phyloP scores from a whole-genome alignment of 2,888 invertebrate species.

The Leptopilina myrica region DNA sequence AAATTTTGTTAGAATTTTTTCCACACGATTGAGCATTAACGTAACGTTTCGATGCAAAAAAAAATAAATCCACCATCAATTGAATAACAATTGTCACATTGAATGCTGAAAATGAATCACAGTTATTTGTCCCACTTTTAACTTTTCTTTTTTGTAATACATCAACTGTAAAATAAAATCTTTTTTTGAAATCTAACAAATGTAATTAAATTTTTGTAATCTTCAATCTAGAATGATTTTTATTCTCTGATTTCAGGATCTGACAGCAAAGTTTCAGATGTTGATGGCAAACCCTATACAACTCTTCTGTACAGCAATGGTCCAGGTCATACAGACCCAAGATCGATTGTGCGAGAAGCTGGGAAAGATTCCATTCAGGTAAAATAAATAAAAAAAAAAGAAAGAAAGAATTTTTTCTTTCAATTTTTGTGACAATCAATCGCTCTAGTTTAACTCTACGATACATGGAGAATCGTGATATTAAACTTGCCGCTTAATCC shows the following conservation, averaged over 20 bases:
- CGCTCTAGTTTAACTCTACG: slow-evolving; percentile 57
- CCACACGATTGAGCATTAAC: neutral
- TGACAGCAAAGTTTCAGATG: slow-evolving; percentile 85
- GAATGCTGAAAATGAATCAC: neutral
- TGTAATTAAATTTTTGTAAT: neutral
- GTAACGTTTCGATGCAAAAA: neutral
- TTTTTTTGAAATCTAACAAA: neutral
- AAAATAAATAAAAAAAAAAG: slow-evolving; percentile 33
- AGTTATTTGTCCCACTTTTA: neutral
- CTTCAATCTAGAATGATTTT: neutral
- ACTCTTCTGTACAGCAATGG: slow-evolving; percentile 88
- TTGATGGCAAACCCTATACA: slow-evolving; percentile 86
- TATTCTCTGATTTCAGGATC: slow-evolving; percentile 78
- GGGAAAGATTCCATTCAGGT: slow-evolving; percentile 71
- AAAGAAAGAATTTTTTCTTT: slow-evolving; percentile 43
- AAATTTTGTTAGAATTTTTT: neutral
- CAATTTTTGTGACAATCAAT: slow-evolving; percentile 45
- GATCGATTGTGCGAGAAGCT: slow-evolving; percentile 79
- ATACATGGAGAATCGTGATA: slow-evolving; percentile 57
- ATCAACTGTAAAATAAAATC: no score
- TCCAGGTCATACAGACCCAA: slow-evolving; percentile 84
- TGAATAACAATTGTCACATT: neutral
- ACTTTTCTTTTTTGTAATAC: neutral
- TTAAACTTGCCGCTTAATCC: slow-evolving; percentile 54
- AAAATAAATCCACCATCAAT: neutral